Evolutionary conservation across 2,888 invertebrate genomes (phyloP).

Genomic region (Lumbricus terrestris): DNA sequence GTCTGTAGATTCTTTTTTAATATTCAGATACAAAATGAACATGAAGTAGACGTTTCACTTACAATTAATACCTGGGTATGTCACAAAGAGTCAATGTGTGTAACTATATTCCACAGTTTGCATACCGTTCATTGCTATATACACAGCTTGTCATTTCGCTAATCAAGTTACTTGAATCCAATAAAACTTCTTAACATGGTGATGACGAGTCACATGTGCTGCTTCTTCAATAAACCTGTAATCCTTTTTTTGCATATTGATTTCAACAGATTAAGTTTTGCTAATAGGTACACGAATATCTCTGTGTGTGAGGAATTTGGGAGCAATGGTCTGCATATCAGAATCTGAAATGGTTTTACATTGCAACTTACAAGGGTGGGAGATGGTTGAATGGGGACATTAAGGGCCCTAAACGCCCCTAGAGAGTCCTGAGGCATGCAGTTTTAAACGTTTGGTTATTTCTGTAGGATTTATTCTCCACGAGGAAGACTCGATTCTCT

Average conservation of each 20-base stretch:
- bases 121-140: no score
- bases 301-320: no score
- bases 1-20: not conserved
- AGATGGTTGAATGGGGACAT: no score
- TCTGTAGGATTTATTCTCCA: slow-evolving; percentile 69
- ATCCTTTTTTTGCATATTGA: no score
- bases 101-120: not conserved
- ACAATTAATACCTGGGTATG: not conserved
- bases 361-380: no score
- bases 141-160: not conserved
- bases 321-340: no score
- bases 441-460: not conserved
- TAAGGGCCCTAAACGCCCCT: no score
- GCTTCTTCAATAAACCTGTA: not conserved
- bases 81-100: not conserved
- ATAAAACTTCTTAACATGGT: not conserved
- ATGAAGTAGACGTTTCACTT: not conserved
- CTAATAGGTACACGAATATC: no score
- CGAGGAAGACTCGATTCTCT: slow-evolving; percentile 71
- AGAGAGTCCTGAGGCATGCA: no score
- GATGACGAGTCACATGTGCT: not conserved
- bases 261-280: no score
- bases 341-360: no score
- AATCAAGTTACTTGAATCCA: not conserved
- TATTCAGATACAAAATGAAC: not conserved